Percentiles rank a stretch among this genome's conserved stretches.
phyloP scores from a whole-genome alignment of 2,797 vertebrate genomes.

The Danio kyathit region DNA sequence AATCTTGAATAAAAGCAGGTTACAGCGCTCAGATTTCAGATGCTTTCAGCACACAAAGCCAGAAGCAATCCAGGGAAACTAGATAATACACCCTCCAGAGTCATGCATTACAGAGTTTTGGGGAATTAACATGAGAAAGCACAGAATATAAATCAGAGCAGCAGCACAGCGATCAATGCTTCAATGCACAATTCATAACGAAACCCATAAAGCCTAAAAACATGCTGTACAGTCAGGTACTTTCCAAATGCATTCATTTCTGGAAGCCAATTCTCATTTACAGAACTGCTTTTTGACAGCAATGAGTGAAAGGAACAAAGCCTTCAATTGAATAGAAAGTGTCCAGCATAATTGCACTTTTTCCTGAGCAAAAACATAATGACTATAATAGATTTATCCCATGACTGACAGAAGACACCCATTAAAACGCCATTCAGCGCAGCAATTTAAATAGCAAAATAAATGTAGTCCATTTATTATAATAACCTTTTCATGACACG shows the following conservation, averaged over 20 bases:
- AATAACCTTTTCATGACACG: too few relatives aligned
- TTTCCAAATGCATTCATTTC: constrained; percentile 16
- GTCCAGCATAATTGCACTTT: too few relatives aligned
- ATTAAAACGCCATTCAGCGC: too few relatives aligned
- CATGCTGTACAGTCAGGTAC: background rate
- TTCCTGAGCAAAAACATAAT: too few relatives aligned
- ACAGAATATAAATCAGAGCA: background rate
- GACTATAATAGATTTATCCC: too few relatives aligned
- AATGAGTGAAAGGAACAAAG: background rate
- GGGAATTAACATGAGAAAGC: background rate
- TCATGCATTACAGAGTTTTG: constrained; percentile 1
- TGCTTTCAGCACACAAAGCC: constrained; percentile 17
- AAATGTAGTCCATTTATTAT: too few relatives aligned
- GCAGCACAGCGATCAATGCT: background rate
- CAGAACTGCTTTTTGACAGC: background rate
- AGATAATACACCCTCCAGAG: background rate
- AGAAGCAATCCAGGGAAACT: background rate
- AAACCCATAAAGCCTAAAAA: background rate
- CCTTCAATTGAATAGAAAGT: background rate
- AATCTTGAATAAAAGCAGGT: background rate
- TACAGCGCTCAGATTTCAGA: constrained; percentile 21
- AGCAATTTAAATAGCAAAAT: too few relatives aligned
- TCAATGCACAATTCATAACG: background rate
- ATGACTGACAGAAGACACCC: too few relatives aligned
- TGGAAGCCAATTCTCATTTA: background rate